These are phyloP conservation scores for Apteryx owenii DNA, from an alignment of 2,113 vertebrate genomes.

Conservation along the genomic window DNA sequence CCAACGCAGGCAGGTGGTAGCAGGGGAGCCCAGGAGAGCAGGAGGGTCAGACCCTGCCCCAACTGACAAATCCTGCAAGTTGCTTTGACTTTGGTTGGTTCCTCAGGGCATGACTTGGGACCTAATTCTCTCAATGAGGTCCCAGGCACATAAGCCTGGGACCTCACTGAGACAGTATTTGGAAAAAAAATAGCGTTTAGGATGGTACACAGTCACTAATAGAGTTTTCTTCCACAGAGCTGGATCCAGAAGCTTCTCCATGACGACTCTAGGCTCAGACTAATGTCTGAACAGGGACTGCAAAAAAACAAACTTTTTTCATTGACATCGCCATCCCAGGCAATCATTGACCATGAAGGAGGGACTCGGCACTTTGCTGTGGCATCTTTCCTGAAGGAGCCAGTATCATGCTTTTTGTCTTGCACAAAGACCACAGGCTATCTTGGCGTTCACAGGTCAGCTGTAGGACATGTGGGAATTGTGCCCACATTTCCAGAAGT, in stretches of 20 bases:
- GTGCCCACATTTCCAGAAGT: not conserved
- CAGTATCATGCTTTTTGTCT: rapidly evolving
- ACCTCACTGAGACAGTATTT: not conserved
- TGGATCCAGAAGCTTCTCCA: not conserved
- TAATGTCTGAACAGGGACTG: not conserved
- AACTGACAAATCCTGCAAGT: not conserved
- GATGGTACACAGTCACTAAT: not conserved
- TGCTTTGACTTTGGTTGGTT: not conserved
- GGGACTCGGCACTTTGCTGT: not conserved
- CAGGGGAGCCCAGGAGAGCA: not conserved
- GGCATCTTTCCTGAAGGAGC: not conserved
- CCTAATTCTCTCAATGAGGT: not conserved
- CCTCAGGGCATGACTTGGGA: not conserved
- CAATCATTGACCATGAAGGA: not conserved
- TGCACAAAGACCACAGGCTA: not conserved
- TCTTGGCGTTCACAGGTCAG: not conserved
- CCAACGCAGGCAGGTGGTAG: not conserved
- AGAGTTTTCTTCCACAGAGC: not conserved
- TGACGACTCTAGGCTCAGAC: not conserved
- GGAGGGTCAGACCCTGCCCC: not conserved
- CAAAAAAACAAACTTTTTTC: not conserved
- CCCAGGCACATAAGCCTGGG: not conserved
- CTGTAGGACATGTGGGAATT: not conserved
- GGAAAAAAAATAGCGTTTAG: not conserved
- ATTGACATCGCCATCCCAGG: not conserved